Base-by-base conservation (phyloP, 1,140 invertebrate genomes). In the Drosophila varians region DNA sequence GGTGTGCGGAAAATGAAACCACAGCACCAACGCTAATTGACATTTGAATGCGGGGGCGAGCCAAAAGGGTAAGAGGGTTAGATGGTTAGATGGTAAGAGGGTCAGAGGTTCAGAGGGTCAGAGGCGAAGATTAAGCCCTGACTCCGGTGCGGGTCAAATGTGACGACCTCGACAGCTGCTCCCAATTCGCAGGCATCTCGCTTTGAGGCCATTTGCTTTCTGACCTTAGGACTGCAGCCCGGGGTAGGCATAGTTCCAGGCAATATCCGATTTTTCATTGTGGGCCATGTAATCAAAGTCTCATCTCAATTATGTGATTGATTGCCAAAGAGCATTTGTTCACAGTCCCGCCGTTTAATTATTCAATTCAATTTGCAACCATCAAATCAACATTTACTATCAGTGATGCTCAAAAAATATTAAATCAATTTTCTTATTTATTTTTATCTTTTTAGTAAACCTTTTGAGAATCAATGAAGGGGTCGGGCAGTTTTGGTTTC, bases 1-100 rank as follows among this genome's bases (percentile, higher is more conserved):
- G 38, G 65, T 62, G 36, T 38, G 40, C 49, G 23, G 57, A 57
- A 77, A 66, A 57, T 65, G 51, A 65, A 76, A 82, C 74, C 74
- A 65, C 78, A 66, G 66, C 66, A 58, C 72, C 77, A 80, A 80
- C 73, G 79, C 78, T 83, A 84, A 83, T 83, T 83, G 79, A 83
- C 78, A 61, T 51, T 69, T 78, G 54, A 78, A 42, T 47, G 38
- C 47, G 23, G 38, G 23, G 55, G 55, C 12, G 60, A 21, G 21
- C 21, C n/a, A n/a, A 21, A 21, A 21, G 21, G 21, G 21, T 4
- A 21, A 4, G 21, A 2, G 21, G 21, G 21, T 21, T n/a, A n/a
- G n/a, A n/a, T n/a, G n/a, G n/a, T n/a, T n/a, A n/a, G n/a, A n/a
- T n/a, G n/a, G n/a, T n/a, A n/a, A n/a, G n/a, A n/a, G n/a, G n/a